Evolutionary conservation across 2,797 vertebrate genomes (phyloP).

Genomic region (Astyanax mexicanus): DNA sequence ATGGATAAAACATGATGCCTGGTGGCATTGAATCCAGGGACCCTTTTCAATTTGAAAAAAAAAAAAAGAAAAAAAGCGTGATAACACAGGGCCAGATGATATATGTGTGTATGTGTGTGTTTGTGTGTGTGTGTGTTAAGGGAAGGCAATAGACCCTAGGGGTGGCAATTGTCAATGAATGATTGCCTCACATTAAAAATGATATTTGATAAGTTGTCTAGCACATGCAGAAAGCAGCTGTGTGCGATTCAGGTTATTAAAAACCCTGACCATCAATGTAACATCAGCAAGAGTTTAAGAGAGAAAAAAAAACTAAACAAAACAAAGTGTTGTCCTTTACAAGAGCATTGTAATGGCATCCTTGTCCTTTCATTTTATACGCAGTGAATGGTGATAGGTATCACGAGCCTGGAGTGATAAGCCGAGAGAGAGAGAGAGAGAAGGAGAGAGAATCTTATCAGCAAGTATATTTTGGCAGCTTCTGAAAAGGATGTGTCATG

Average conservation of each 20-base stretch:
- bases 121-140: not conserved
- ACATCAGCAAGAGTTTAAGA: not conserved
- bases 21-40: conserved; percentile 45
- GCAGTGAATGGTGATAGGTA: conserved; percentile 28
- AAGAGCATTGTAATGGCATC: conserved; percentile 10
- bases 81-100: conserved; percentile 38
- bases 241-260: not conserved
- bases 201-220: not conserved
- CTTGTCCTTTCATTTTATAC: conserved; percentile 27
- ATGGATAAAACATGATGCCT: conserved; percentile 47
- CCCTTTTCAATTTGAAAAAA: conserved; percentile 33
- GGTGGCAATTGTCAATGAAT: conserved; percentile 4
- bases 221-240: not conserved
- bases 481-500: conserved; percentile 67
- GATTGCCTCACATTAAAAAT: not conserved
- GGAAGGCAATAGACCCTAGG: conserved; percentile 13
- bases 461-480: conserved; percentile 63
- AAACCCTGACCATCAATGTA: not conserved
- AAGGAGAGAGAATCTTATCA: conserved; percentile 59
- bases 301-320: no score
- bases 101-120: no score
- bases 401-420: conserved; percentile 28
- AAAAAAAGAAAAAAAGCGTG: no score
- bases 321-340: conserved; percentile 15
- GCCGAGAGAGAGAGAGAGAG: conserved; percentile 10